Base-by-base conservation (phyloP, 2,888 invertebrate genomes). In the Agriotes lineatus region DNA sequence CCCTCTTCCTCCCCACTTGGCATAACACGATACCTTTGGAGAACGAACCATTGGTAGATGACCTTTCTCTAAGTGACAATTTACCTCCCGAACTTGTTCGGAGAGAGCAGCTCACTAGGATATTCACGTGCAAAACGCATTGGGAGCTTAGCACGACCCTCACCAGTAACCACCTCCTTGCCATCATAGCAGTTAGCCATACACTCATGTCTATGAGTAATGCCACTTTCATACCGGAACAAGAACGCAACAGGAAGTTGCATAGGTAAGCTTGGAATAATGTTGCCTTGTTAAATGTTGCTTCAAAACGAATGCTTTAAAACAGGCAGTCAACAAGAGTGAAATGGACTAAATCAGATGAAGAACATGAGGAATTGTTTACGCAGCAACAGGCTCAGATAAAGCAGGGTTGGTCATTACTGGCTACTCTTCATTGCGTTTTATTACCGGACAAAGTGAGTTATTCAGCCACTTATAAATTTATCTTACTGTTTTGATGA, bases 181-280 rank as follows among this genome's bases (percentile, higher is more conserved):
- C 97, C 60, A 92, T 99, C 71, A 96, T 99, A 59, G 94, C 98
- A 0, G 88, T 98, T 64, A 95, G 98, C 56, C 97, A 99, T 85
- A 99, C 99, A 0, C 88, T 99, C 56, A 96, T 99, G 96, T 96
- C 97, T 0, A 97, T 99, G 96, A 96, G 93, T 82, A 96, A 96
- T 79, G 96, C 97, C 30, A 95, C 96, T 39, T 97, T 98, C 84
- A 90, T 96, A 71, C 93, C 95, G 0, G 95, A 95, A 77, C 94
- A 93, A 82, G 95, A 96, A 80, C 87, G 93, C 64, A 91, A 90
- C 74, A 88, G 95, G 73, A 91, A 93, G 79, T 82, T 95, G 79
- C 91, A 92, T 82, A 89, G 92, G 90, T 90, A 75, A 12, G 12
- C 20, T 1, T 48, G 10, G 0, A n/a, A n/a, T n/a, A n/a, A n/a